A percentile compares a stretch with the other conserved stretches of the same genome.
Conservation (phyloP, 2,113 vertebrate species). For the Muntiacus muntjak region DNA sequence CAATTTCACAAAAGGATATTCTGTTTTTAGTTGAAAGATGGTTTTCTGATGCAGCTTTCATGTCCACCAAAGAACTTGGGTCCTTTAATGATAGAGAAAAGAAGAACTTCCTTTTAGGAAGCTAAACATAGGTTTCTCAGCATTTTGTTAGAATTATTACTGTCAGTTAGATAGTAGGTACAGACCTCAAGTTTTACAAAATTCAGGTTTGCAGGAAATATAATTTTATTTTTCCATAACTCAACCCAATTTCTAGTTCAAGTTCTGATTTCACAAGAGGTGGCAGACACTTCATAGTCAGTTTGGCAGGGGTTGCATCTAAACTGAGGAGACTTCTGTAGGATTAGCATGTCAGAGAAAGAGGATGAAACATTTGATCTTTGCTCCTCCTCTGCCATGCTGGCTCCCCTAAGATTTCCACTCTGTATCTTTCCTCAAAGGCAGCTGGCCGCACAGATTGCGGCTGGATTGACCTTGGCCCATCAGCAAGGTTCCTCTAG, state of each 20-base stretch:
- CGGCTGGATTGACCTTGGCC: background rate
- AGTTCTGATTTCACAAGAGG: background rate
- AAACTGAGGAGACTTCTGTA: background rate
- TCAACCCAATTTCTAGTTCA: background rate
- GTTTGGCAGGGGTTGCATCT: background rate
- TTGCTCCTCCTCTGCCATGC: background rate
- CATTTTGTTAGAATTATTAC: slow-evolving; percentile 22
- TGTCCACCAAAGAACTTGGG: background rate
- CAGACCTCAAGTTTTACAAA: slow-evolving; percentile 20
- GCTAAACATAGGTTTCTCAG: background rate
- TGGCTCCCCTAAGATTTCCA: background rate
- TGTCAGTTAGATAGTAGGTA: background rate
- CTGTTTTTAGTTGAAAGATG: background rate
- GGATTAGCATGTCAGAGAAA: background rate
- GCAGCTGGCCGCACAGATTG: background rate
- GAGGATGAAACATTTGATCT: background rate
- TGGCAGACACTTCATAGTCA: background rate
- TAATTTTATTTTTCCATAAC: slow-evolving; percentile 32
- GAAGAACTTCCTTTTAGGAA: background rate
- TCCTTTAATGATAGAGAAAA: background rate
- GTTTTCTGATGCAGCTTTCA: slow-evolving; percentile 10
- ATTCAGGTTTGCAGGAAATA: slow-evolving; percentile 12
- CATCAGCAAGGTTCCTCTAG: background rate
- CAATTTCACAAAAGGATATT: background rate
- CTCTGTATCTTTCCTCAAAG: background rate